Evolutionary conservation across 2,888 invertebrate genomes (phyloP).

Genomic region (Itoplectis maculator): DNA sequence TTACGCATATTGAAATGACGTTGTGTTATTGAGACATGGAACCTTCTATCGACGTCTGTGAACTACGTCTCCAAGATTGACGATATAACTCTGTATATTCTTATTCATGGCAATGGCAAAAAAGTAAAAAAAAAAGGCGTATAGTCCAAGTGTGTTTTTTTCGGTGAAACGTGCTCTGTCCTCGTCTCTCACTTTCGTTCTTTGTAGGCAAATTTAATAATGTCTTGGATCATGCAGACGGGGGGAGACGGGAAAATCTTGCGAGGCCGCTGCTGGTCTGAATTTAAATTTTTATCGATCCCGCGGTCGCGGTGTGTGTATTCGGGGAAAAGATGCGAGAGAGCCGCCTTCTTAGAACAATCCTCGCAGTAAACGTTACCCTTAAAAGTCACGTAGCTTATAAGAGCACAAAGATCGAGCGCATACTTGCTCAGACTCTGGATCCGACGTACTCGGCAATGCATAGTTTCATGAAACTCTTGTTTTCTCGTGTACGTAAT

Average conservation of each 20-base stretch:
- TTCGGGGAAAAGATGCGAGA: not conserved
- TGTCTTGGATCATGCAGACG: conserved; percentile 5
- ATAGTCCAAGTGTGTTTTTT: not conserved
- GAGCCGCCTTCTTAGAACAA: conserved; percentile 16
- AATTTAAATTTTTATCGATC: conserved; percentile 44
- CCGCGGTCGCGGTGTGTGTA: not conserved
- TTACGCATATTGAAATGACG: no score
- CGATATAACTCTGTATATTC: not conserved
- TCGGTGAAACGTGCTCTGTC: conserved; percentile 14
- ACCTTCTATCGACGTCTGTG: not conserved
- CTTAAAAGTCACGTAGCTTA: conserved; percentile 23
- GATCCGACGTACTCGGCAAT: not conserved
- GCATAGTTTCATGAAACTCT: not conserved
- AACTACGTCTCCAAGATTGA: not conserved
- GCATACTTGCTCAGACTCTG: not conserved
- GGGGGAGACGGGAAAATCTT: not conserved
- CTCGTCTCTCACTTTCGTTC: conserved; percentile 3
- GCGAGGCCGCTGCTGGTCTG: not conserved
- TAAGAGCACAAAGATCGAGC: conserved; percentile 16
- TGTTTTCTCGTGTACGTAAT: not conserved
- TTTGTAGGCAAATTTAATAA: conserved; percentile 16
- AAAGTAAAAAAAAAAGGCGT: not conserved
- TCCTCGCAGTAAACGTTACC: conserved; percentile 32
- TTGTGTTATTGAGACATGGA: no score
- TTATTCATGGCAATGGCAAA: not conserved